Conservation (phyloP, 1,140 invertebrate species). For the Sinonovacula constricta region DNA sequence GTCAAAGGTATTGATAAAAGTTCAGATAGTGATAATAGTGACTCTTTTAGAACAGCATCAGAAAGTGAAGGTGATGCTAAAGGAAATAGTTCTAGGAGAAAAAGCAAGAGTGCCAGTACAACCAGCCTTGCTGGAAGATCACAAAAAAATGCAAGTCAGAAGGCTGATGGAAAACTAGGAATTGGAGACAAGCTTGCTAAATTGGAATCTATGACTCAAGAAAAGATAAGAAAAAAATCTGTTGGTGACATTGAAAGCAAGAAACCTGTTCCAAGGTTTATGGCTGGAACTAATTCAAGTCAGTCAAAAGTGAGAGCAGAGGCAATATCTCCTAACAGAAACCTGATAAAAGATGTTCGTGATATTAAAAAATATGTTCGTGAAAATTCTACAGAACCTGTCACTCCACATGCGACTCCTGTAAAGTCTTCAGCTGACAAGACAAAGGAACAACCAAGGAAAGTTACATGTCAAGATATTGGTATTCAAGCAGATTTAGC, state of each 20-base stretch:
- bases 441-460: neutral
- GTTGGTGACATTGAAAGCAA: conserved; percentile 27
- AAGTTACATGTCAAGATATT: conserved; percentile 7
- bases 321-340: conserved; percentile 10
- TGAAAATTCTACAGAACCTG: conserved; percentile 26
- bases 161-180: conserved; percentile 9
- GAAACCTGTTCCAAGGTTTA: conserved; percentile 39
- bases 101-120: neutral
- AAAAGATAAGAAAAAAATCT: conserved; percentile 43
- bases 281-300: conserved; percentile 42
- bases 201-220: conserved; percentile 44
- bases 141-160: neutral
- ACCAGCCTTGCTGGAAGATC: neutral
- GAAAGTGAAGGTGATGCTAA: conserved; percentile 29
- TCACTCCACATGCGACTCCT: conserved; percentile 27
- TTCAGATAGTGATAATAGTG: conserved; percentile 46
- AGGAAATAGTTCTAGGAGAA: neutral
- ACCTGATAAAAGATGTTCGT: conserved; percentile 41
- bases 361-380: conserved; percentile 41
- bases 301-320: conserved; percentile 28
- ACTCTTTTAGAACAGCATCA: conserved; percentile 25
- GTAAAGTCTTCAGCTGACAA: conserved; percentile 19
- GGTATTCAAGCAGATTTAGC: conserved; percentile 42
- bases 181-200: conserved; percentile 41
- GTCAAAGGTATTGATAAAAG: conserved; percentile 10